phyloP scores from a whole-genome alignment of 2,113 vertebrate species.

The human region DNA sequence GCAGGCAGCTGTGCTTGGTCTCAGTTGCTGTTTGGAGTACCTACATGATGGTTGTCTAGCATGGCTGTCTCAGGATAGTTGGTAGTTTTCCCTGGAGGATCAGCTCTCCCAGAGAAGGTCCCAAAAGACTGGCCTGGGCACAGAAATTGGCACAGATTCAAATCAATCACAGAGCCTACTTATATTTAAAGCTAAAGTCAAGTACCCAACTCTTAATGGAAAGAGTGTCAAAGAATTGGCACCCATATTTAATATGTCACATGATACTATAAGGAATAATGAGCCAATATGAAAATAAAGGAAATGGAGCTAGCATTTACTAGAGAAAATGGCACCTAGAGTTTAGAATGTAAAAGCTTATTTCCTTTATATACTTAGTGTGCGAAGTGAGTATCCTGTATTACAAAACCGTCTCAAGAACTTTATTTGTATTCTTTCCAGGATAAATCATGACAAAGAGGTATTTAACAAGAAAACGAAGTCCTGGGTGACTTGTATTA shows the following conservation, averaged over 20 bases:
- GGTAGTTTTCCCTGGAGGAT: background rate
- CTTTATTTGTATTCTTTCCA: background rate
- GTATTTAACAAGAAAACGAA: background rate
- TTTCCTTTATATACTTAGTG: background rate
- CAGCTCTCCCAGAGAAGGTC: background rate
- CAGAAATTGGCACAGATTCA: background rate
- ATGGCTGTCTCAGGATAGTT: background rate
- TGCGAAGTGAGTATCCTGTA: background rate
- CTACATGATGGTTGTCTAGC: accelerated
- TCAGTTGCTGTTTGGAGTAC: background rate
- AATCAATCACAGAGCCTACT: background rate
- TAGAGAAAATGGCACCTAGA: background rate
- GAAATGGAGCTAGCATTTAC: background rate
- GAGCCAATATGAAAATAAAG: background rate
- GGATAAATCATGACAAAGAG: background rate
- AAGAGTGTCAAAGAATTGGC: background rate
- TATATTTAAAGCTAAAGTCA: background rate
- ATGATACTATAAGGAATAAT: background rate
- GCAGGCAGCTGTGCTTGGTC: background rate
- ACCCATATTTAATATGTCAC: background rate
- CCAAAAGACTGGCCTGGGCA: background rate
- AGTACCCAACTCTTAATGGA: background rate
- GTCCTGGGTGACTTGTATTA: background rate
- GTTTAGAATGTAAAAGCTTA: background rate
- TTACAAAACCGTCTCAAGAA: background rate